Base-by-base conservation (phyloP, 2,888 invertebrate genomes). In the Oasisia sp. region DNA sequence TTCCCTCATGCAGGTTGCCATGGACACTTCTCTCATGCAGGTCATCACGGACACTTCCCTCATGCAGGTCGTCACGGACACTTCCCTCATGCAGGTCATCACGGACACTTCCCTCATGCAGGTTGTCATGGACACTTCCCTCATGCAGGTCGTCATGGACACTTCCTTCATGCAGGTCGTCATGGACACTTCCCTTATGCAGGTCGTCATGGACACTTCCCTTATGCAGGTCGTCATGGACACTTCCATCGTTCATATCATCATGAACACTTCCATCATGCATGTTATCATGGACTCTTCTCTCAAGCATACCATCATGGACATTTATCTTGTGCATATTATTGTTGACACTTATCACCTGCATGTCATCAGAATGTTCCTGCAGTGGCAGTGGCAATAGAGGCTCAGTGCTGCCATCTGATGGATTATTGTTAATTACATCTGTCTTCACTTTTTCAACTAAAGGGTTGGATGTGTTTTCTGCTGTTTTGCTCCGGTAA, bases 321-420 rank as follows among this genome's bases (percentile, higher is more conserved):
- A 50, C 9, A 50, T 14, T 50, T 50, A 14, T 50, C 50, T 14
- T 14, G 14, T 50, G 50, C 50, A 50, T 50, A 14, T 50, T 14
- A 14, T 50, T 14, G 14, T 50, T 9, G 50, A 50, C 50, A 50
- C 8, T 74, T 74, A 38, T 38, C 38, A 38, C 38, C 4, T 38
- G 38, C n/a, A 74, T 74, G 74, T 74, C 27, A 19, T 74, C 74
- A 74, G 74, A 74, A 74, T 19, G 74, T 74, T 74, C 74, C n/a
- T 27, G 74, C 74, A 19, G 74, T 74, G 74, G n/a, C 27, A 0
- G 74, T 27, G 19, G 74, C 27, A 74, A 19, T 74, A 4, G 74
- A 74, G n/a, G 74, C 74, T 74, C 27, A 74, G n/a, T 74, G 74
- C 74, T 74, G 74, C 74, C 74, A 74, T 27, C 74, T 74, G 74